Evolutionary conservation across 2,888 invertebrate species (phyloP), one percentile per base, ranked within the genome.

Genomic region (Patella caerulea): DNA sequence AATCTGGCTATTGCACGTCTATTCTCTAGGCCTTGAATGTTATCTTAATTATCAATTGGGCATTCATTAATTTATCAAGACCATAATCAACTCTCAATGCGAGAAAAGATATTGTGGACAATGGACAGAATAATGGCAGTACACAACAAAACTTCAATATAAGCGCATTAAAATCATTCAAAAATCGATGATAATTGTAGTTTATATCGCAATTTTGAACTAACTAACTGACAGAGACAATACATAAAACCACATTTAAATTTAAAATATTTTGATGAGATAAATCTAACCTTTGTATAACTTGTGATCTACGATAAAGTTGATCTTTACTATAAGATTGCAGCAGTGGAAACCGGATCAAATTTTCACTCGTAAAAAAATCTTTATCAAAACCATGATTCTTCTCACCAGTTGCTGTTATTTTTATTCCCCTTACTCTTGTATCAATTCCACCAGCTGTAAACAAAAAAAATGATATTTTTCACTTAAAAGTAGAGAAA

Each of bases 391-490:
- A 89, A 3, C 90, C 90, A n/a, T 88, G 81, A 53, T 87, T 86
- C 34, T 86, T 80, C 71, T 91, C 91, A 73, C 88, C 89, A 52
- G 87, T 86, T 34, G 90, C 90, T 71, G 85, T 82, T 14, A 91
- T 88, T 76, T 90, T 91, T 70, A 91, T 84, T 12, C 89, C 89
- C 65, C 89, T 84, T 55, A 91, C 87, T 75, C 91, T 79, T 19
- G 90, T 90, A 79, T 91, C 91, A 72, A 91, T 91, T 24, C 91
- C 91, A 72, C 88, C 89, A 75, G 90, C 91, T 91, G 84, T 11
- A 59, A 74, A 72, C n/a, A n/a, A 45, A 45, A 7, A 7, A 45
- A 5, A 45, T 45, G 0, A 9, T 45, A 45, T 9, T 45, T 45
- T 45, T 9, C 9, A 45, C 7, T 45, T 45, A 45, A 29, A 0